Percentiles rank a stretch among this genome's conserved stretches.
These are phyloP conservation scores for Catajapyx aquilonaris DNA, from an alignment of 1,140 invertebrate genomes.

Conservation along the genomic window DNA sequence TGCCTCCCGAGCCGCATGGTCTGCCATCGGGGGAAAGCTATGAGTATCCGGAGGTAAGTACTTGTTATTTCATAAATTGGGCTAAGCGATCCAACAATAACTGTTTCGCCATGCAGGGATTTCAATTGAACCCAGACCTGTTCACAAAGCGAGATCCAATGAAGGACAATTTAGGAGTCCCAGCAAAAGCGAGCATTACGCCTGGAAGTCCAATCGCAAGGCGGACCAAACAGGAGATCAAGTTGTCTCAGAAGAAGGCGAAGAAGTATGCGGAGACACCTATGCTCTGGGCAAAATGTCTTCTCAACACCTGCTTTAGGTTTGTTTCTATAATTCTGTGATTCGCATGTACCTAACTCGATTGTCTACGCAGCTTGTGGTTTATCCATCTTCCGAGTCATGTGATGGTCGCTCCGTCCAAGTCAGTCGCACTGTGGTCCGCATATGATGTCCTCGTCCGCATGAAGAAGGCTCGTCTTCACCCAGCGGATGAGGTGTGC, in stretches of 20 bases:
- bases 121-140: constrained; percentile 30
- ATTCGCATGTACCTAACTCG: too few relatives aligned
- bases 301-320: constrained; percentile 60
- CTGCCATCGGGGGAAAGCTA: constrained; percentile 2
- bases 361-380: constrained; percentile 59
- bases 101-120: constrained; percentile 21
- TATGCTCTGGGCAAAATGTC: constrained; percentile 76
- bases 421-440: constrained; percentile 51
- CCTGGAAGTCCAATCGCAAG: constrained; percentile 77
- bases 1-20: constrained; percentile 63
- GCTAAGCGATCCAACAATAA: too few relatives aligned
- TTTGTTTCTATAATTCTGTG: too few relatives aligned
- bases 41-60: constrained; percentile 6
- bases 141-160: constrained; percentile 24
- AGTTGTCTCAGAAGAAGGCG: constrained; percentile 71
- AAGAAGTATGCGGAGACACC: constrained; percentile 44
- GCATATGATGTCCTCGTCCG: constrained; percentile 71
- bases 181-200: too few relatives aligned
- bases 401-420: constrained; percentile 29
- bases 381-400: constrained; percentile 82
- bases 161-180: too few relatives aligned
- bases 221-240: constrained; percentile 86
- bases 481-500: constrained; percentile 83
- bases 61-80: too few relatives aligned
- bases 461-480: constrained; percentile 56